These are phyloP conservation scores for Leuciscus idus DNA, from an alignment of 2,113 vertebrate species.

Conservation along the genomic window DNA sequence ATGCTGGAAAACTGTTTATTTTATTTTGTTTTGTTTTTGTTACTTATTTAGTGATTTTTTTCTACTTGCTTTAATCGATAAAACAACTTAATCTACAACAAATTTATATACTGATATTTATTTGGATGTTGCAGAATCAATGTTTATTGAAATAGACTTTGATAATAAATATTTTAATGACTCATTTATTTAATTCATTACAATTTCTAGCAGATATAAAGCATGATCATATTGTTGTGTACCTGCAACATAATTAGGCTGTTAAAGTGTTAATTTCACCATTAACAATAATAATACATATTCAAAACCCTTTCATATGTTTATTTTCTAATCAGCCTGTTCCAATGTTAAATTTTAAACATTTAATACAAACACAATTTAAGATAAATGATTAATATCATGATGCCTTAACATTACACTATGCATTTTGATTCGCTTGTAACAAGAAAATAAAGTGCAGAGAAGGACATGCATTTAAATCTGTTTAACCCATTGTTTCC, in stretches of 20 bases:
- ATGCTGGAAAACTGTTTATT: too few relatives aligned
- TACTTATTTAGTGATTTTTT: too few relatives aligned
- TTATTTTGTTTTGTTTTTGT: too few relatives aligned
- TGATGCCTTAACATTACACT: neutral
- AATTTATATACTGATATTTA: neutral
- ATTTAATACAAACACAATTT: slow-evolving; percentile 4
- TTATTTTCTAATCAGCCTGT: neutral
- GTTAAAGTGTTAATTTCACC: neutral
- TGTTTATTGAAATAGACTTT: neutral
- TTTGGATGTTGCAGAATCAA: neutral
- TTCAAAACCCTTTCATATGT: neutral
- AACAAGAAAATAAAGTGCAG: neutral
- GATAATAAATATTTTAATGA: too few relatives aligned
- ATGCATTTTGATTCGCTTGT: neutral
- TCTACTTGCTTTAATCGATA: too few relatives aligned
- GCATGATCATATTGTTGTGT: neutral
- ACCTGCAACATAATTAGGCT: neutral
- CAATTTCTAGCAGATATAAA: neutral
- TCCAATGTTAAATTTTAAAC: neutral
- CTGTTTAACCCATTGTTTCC: neutral
- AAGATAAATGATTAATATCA: neutral
- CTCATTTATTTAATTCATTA: too few relatives aligned
- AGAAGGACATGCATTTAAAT: neutral
- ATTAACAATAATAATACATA: neutral
- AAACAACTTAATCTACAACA: too few relatives aligned